Conservation (phyloP, 2,113 vertebrate genomes). For the Mystacornis crossleyi region DNA sequence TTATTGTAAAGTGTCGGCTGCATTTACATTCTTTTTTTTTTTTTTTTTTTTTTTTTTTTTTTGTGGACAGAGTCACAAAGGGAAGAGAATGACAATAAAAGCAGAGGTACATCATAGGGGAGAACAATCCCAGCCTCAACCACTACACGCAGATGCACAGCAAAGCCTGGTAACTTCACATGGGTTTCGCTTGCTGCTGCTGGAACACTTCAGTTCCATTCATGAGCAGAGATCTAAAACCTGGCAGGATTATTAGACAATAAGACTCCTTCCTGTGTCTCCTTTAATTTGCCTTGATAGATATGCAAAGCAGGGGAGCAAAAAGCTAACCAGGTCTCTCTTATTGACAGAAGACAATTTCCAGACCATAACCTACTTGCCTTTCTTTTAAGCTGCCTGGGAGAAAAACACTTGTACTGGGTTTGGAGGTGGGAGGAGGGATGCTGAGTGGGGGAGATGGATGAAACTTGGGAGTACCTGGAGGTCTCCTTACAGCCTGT, state of each 20-base stretch:
- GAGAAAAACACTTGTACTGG: neutral
- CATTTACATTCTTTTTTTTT: neutral
- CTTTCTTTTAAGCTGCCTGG: neutral
- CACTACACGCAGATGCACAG: neutral
- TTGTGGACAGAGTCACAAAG: neutral
- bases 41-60: neutral
- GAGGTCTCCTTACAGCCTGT: neutral
- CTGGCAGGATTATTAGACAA: conserved; percentile 22
- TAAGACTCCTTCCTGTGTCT: conserved; percentile 23
- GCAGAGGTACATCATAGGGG: neutral
- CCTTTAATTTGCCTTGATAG: conserved; percentile 54
- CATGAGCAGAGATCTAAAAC: neutral
- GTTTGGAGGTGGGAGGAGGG: neutral
- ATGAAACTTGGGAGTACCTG: neutral
- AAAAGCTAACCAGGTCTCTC: conserved; percentile 26
- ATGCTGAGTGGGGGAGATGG: neutral
- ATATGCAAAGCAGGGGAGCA: conserved; percentile 27
- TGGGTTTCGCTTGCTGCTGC: neutral
- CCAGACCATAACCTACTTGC: neutral
- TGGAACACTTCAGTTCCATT: neutral
- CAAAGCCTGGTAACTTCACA: neutral
- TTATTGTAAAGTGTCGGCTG: neutral
- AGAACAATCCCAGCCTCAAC: neutral
- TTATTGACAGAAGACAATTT: conserved; percentile 43
- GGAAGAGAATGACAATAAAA: conserved; percentile 6